Evolutionary conservation across 2,888 invertebrate genomes (phyloP).

Genomic region (Cerastis rubricosa): DNA sequence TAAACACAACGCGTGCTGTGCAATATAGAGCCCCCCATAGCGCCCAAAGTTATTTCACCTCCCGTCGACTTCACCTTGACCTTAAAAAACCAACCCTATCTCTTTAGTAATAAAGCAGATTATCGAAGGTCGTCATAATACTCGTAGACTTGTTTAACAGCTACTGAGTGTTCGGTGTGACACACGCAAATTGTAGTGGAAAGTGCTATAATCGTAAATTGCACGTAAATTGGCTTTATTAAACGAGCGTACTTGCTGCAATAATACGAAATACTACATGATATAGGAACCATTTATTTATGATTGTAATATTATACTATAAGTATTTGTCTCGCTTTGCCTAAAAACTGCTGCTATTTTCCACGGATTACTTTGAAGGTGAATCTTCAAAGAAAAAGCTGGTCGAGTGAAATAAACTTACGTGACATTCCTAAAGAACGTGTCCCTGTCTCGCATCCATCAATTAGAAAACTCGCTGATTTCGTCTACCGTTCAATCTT

Average conservation of each 20-base stretch:
- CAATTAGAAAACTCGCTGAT: constrained; percentile 44
- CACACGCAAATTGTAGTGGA: constrained; percentile 79
- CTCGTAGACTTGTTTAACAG: constrained; percentile 69
- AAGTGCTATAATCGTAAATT: constrained; percentile 77
- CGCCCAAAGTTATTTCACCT: constrained; percentile 67
- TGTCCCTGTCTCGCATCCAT: constrained; percentile 37
- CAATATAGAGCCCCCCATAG: constrained; percentile 74
- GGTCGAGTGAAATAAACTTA: neutral
- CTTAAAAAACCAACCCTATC: constrained; percentile 60
- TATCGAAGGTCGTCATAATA: constrained; percentile 34
- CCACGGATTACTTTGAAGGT: neutral
- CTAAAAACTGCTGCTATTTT: neutral
- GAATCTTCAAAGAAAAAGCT: neutral
- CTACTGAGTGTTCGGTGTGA: constrained; percentile 70
- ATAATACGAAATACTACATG: constrained; percentile 66
- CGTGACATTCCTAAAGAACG: constrained; percentile 6
- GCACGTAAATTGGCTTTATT: constrained; percentile 78
- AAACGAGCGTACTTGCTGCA: constrained; percentile 68
- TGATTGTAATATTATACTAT: constrained; percentile 15
- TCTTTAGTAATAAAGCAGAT: constrained; percentile 46
- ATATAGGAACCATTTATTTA: constrained; percentile 39
- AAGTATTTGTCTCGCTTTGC: constrained; percentile 12
- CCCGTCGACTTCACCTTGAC: constrained; percentile 35
- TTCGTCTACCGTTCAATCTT: constrained; percentile 47
- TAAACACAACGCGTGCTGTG: constrained; percentile 76